Base-by-base conservation (phyloP, 64 coral and sea anemone species). In the Platygyra sinensis region DNA sequence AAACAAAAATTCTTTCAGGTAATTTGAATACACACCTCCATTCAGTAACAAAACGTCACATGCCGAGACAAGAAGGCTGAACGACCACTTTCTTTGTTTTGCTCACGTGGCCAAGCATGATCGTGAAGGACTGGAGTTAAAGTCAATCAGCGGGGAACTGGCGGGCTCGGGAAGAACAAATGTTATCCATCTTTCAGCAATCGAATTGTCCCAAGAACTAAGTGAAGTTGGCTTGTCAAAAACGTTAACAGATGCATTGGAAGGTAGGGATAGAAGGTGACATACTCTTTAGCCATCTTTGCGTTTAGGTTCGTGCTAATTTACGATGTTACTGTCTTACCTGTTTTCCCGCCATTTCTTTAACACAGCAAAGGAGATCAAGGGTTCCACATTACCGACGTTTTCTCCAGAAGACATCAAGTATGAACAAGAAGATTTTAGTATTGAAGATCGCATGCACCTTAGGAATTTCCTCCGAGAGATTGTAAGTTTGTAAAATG, bases 401-500 rank as follows among this genome's bases (percentile, higher is more conserved):
- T 78, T 78, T 22, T 20, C 3, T 52, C 18, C 42, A 52, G 76
- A 78, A 54, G 24, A 78, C 76, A 78, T 78, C 49, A 78, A 52
- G 42, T 78, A 78, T 38, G 76, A 78, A 52, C 46, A 49, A 54
- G 46, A 52, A 55, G 76, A 78, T 7, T 52, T 78, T 19, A 54
- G 42, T 54, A 19, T 78, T 52, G 42, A 78, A 52, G 76, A 78
- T 25, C 42, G 76, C 38, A 78, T 78, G 19, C 46, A 78, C 16
- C 46, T 30, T 52, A 78, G 76, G 50, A 78, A 54, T 78, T 78
- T n/a, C n/a, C n/a, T n/a, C n/a, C n/a, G n/a, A n/a, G n/a, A n/a
- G n/a, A n/a, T n/a, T n/a, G n/a, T n/a, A 78, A 78, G 76, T 78
- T 78, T 78, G 22, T 54, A 33, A 78, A 50, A 52, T 24, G 76